phyloP scores from a whole-genome alignment of 37 sponge, comb jelly and placozoan genomes.

The Sycon ciliatum region DNA sequence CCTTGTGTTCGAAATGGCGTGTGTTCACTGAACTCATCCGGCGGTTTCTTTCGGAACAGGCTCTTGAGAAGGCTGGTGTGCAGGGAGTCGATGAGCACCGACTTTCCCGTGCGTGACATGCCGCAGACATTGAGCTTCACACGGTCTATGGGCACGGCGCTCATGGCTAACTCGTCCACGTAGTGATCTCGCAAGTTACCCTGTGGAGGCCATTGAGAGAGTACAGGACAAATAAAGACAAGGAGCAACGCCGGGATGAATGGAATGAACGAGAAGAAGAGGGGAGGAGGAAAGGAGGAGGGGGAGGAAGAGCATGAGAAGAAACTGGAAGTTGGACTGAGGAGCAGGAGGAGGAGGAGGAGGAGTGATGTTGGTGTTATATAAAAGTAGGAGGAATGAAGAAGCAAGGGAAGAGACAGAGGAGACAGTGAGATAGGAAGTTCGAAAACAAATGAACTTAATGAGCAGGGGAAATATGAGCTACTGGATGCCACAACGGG shows the following conservation, averaged over 20 bases:
- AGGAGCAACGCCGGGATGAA: neutral
- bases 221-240: no score
- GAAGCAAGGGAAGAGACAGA: no score
- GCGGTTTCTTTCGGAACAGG: conserved; percentile 48
- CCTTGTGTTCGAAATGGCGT: conserved; percentile 43
- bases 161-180: conserved; percentile 44
- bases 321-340: neutral
- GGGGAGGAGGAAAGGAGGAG: neutral
- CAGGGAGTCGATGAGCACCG: conserved; percentile 61
- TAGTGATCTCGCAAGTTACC: conserved; percentile 35
- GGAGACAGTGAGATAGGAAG: no score
- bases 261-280: neutral
- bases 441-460: no score
- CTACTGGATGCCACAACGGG: no score
- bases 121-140: conserved; percentile 77
- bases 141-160: conserved; percentile 26
- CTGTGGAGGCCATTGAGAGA: no score
- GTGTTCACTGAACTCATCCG: conserved; percentile 10
- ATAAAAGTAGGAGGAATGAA: no score
- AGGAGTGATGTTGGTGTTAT: no score
- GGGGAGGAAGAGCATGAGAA: neutral
- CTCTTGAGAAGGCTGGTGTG: conserved; percentile 46
- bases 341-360: no score
- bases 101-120: conserved; percentile 68
- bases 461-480: no score